phyloP scores from a whole-genome alignment of 2,797 vertebrate genomes.

The Helostoma temminkii region DNA sequence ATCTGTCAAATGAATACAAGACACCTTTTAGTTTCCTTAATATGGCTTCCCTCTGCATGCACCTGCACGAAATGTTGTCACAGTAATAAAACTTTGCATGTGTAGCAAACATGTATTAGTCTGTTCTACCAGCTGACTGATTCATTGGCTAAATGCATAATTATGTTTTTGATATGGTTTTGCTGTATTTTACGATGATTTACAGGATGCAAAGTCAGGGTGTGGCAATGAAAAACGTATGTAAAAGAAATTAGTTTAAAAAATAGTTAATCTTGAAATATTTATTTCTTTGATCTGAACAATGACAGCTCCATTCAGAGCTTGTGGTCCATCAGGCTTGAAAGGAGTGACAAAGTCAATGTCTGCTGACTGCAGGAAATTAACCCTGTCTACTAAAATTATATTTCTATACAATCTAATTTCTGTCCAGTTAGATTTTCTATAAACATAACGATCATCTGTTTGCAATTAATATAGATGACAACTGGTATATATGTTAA shows the following conservation, averaged over 20 bases:
- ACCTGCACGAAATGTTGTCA: constrained; percentile 34
- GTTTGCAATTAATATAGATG: too few species aligned
- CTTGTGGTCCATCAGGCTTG: too few species aligned
- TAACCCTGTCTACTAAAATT: too few species aligned
- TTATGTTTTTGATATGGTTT: constrained; percentile 35
- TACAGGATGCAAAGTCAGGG: too few species aligned
- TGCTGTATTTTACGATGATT: neutral
- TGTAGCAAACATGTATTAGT: neutral
- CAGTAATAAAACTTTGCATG: constrained; percentile 24
- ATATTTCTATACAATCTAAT: too few species aligned
- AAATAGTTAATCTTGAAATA: neutral
- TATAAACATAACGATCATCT: too few species aligned
- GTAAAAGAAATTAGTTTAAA: neutral
- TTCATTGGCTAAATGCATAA: constrained; percentile 38
- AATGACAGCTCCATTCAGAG: neutral
- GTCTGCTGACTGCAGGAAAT: neutral
- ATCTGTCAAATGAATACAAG: constrained; percentile 39
- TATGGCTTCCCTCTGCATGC: constrained; percentile 14
- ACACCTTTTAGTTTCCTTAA: constrained; percentile 49
- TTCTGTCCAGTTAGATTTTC: too few species aligned
- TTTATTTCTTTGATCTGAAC: neutral
- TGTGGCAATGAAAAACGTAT: constrained; percentile 1
- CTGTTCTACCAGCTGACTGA: constrained; percentile 22
- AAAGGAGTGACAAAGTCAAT: constrained; percentile 4
- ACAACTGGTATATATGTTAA: too few species aligned